Evolutionary conservation across 2,888 invertebrate species (phyloP).

Genomic region (Troides aeacus): DNA sequence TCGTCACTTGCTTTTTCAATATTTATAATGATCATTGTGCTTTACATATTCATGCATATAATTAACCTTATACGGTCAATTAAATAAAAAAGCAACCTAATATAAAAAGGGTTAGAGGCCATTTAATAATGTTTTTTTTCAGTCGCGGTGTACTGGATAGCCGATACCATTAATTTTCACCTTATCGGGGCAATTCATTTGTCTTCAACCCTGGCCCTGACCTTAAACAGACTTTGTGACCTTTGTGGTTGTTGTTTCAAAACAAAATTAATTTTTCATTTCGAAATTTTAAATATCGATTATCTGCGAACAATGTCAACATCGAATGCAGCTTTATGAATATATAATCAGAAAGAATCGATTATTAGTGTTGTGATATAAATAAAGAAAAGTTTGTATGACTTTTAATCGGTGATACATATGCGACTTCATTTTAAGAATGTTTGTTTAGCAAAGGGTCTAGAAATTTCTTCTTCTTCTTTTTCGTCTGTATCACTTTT

Average conservation of each 20-base stretch:
- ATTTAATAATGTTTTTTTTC: slow-evolving; percentile 6
- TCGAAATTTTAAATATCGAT: not conserved
- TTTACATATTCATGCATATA: too few relatives aligned
- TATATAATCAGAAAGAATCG: too few relatives aligned
- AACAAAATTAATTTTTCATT: not conserved
- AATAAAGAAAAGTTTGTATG: too few relatives aligned
- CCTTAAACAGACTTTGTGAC: slow-evolving; percentile 15
- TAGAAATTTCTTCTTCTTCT: too few relatives aligned
- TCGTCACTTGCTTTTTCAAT: not conserved
- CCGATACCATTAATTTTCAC: slow-evolving; percentile 22
- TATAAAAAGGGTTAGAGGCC: slow-evolving; percentile 2
- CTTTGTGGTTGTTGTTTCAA: not conserved
- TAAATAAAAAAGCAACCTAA: slow-evolving; percentile 1
- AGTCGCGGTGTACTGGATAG: slow-evolving; percentile 9
- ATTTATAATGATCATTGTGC: too few relatives aligned
- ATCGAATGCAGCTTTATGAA: too few relatives aligned
- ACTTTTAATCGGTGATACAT: too few relatives aligned
- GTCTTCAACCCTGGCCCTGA: slow-evolving; percentile 23
- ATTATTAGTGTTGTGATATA: too few relatives aligned
- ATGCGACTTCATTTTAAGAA: too few relatives aligned
- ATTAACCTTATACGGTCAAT: not conserved
- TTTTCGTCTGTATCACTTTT: too few relatives aligned
- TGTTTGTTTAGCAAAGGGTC: too few relatives aligned
- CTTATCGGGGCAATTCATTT: slow-evolving; percentile 29
- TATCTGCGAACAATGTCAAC: too few relatives aligned